Conservation (phyloP, 2,113 vertebrate genomes). For the Oryzias melastigma region DNA sequence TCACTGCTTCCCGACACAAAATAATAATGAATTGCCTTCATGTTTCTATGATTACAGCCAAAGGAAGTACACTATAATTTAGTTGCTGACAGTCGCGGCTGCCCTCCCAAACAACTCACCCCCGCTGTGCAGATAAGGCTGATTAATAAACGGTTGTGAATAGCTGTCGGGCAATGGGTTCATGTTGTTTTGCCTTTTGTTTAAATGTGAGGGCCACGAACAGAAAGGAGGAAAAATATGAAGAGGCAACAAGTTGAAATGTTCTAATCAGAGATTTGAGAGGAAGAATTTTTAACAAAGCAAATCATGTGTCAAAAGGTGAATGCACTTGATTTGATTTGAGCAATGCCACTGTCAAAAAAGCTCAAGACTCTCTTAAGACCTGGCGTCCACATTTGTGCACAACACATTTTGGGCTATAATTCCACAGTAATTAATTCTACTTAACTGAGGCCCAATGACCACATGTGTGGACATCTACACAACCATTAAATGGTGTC, state of each 20-base stretch:
- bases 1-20: constrained; percentile 24
- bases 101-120: constrained; percentile 17
- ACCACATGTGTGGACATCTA: no score
- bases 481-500: no score
- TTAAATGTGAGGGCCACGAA: constrained; percentile 14
- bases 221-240: constrained; percentile 40
- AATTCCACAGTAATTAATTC: no score
- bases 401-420: no score
- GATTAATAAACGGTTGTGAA: constrained; percentile 44
- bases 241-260: constrained; percentile 5
- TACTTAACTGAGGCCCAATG: no score
- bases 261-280: constrained; percentile 2
- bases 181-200: constrained; percentile 9
- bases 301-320: no score
- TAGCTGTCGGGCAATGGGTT: constrained; percentile 3
- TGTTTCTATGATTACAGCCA: constrained; percentile 34
- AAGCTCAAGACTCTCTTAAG: no score
- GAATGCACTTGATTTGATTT: no score
- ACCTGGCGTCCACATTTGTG: no score
- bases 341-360: no score
- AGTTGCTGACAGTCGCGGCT: constrained; percentile 55
- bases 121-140: constrained; percentile 50
- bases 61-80: constrained; percentile 61
- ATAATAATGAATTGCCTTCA: constrained; percentile 8
- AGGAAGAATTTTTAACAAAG: no score